These are phyloP conservation scores for Rhagium mordax DNA, from an alignment of 2,888 invertebrate species.

Conservation along the genomic window DNA sequence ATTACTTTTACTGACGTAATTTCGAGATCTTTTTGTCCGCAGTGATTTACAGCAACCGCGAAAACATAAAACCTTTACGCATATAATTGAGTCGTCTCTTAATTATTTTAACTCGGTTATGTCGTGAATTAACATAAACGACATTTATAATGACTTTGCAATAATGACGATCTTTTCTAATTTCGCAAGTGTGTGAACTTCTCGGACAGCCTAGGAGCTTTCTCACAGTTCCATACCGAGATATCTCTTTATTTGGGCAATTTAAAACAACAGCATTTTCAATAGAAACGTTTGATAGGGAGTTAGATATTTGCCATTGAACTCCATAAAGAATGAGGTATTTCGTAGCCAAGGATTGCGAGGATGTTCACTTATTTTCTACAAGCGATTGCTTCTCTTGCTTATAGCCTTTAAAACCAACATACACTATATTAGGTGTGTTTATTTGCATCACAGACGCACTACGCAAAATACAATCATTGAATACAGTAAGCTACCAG, in stretches of 20 bases:
- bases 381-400: slow-evolving; percentile 51
- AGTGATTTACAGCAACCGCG: background rate
- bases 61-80: slow-evolving; percentile 5
- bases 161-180: slow-evolving; percentile 42
- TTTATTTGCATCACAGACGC: no score
- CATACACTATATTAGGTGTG: background rate
- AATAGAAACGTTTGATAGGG: slow-evolving; percentile 55
- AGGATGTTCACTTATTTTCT: slow-evolving; percentile 44
- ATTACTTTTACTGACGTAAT: slow-evolving; percentile 5
- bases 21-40: background rate
- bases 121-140: slow-evolving; percentile 20
- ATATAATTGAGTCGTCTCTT: slow-evolving; percentile 19
- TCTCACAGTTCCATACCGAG: slow-evolving; percentile 64
- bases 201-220: slow-evolving; percentile 44
- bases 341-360: slow-evolving; percentile 43
- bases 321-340: slow-evolving; percentile 44
- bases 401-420: slow-evolving; percentile 20
- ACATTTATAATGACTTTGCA: slow-evolving; percentile 14
- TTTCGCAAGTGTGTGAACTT: slow-evolving; percentile 43
- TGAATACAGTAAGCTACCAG: no score
- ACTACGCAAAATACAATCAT: no score
- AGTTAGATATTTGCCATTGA: slow-evolving; percentile 49
- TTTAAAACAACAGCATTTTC: slow-evolving; percentile 60
- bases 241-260: slow-evolving; percentile 63
- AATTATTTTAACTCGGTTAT: slow-evolving; percentile 21